A percentile compares a stretch with the other conserved stretches of the same genome.
phyloP scores from a whole-genome alignment of 2,888 invertebrate species.

The Parascotia fuliginaria region DNA sequence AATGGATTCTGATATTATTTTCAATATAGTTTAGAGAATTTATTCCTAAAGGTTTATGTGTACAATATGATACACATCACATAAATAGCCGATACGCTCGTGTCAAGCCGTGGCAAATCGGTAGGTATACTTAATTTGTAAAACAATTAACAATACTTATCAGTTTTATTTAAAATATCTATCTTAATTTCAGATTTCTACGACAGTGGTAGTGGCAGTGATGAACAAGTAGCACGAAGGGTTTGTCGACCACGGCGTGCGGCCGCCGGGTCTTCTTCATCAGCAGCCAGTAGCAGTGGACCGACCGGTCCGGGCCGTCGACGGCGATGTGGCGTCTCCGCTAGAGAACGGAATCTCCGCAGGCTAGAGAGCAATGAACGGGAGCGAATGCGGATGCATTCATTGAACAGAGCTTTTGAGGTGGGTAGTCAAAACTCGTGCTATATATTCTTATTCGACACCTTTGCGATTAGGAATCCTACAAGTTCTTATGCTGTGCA shows the following conservation, averaged over 20 bases:
- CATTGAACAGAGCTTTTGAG: slow-evolving; percentile 96
- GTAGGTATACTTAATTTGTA: no score
- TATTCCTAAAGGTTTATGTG: no score
- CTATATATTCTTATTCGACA: no score
- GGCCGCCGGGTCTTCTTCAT: slow-evolving; percentile 64
- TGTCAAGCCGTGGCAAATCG: no score
- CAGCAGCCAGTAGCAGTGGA: slow-evolving; percentile 53
- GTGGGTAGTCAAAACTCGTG: no score
- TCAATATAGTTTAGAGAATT: no score
- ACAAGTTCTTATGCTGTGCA: no score
- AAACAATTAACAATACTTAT: no score
- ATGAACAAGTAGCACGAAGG: slow-evolving; percentile 62
- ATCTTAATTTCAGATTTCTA: slow-evolving; percentile 65
- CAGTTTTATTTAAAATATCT: not conserved
- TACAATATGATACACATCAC: no score
- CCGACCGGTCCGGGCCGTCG: slow-evolving; percentile 79
- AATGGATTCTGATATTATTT: no score
- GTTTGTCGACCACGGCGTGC: slow-evolving; percentile 63
- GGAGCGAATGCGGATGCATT: slow-evolving; percentile 97
- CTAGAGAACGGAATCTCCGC: slow-evolving; percentile 93
- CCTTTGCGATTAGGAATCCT: no score
- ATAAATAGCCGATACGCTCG: no score
- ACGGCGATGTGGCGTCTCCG: slow-evolving; percentile 91
- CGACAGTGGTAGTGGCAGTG: slow-evolving; percentile 75
- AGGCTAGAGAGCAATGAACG: slow-evolving; percentile 96